Evolutionary conservation across 1,140 invertebrate species (phyloP).

Genomic region (Aphelenchoides fujianensis): DNA sequence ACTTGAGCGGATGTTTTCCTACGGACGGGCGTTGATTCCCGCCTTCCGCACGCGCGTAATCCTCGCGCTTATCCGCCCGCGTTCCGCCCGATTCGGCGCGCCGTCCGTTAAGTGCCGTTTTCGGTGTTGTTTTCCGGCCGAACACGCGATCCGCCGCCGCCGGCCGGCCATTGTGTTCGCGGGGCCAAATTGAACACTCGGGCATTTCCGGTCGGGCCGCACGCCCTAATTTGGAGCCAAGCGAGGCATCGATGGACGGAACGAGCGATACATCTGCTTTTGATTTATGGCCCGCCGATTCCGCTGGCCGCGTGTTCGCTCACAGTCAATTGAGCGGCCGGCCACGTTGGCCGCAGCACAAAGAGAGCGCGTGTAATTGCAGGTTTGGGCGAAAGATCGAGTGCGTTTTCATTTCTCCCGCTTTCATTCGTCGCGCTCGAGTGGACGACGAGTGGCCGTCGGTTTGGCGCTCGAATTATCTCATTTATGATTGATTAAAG

Average conservation of each 20-base stretch:
- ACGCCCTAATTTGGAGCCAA: neutral
- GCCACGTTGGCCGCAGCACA: neutral
- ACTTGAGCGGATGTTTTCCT: neutral
- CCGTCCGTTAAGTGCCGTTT: slow-evolving; percentile 2
- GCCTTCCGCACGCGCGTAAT: neutral
- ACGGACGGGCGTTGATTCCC: neutral
- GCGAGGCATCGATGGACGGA: neutral
- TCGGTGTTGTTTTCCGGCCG: neutral
- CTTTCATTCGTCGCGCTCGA: too few relatives aligned
- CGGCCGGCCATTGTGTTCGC: neutral
- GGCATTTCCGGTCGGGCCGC: neutral
- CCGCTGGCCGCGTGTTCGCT: too few relatives aligned
- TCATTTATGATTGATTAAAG: too few relatives aligned
- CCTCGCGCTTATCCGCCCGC: neutral
- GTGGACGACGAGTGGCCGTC: too few relatives aligned
- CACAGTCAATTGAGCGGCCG: too few relatives aligned
- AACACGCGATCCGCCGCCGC: too few relatives aligned
- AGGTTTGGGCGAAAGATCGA: neutral
- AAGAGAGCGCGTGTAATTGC: neutral
- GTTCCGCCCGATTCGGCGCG: too few relatives aligned
- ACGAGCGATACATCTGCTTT: neutral
- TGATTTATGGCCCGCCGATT: neutral
- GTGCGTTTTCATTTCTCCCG: neutral
- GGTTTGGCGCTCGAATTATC: too few relatives aligned
- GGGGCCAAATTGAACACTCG: neutral